These are phyloP conservation scores for Pteronotus mesoamericanus DNA, from an alignment of 2,797 vertebrate genomes.

Conservation along the genomic window DNA sequence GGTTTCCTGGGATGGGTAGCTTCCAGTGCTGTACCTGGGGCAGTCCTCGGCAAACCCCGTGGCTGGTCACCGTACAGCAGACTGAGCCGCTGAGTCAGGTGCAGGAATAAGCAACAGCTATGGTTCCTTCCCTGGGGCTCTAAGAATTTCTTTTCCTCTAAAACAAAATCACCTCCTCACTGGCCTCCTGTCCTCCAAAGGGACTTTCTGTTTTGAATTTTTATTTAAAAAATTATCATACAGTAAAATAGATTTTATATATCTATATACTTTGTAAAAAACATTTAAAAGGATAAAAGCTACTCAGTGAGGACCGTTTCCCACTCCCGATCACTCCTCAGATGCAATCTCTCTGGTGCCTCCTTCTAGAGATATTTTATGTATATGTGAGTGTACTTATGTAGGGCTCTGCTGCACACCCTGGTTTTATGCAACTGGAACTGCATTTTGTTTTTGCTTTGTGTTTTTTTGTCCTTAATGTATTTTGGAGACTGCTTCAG, in stretches of 20 bases:
- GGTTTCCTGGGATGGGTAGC: not conserved
- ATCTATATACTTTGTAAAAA: not conserved
- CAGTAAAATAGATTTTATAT: not conserved
- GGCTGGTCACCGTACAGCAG: not conserved
- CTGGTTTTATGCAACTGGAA: not conserved
- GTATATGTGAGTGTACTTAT: not conserved
- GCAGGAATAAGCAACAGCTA: not conserved
- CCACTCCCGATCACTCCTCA: not conserved
- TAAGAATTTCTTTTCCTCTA: not conserved
- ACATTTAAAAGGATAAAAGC: not conserved
- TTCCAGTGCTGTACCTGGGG: not conserved
- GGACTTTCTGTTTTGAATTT: not conserved
- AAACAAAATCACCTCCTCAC: not conserved
- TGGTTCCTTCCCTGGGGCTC: not conserved
- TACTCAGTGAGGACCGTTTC: not conserved
- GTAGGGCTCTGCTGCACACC: not conserved
- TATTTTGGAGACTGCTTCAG: not conserved
- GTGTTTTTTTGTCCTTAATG: not conserved
- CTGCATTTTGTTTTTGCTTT: not conserved
- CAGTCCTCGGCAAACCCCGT: not conserved
- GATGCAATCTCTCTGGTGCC: not conserved
- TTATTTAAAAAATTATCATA: not conserved
- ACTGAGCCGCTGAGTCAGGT: not conserved
- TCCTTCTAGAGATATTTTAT: not conserved
- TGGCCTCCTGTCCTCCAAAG: not conserved